A percentile compares a stretch with the other conserved stretches of the same genome.
phyloP scores from a whole-genome alignment of 1,140 invertebrate species.

The Drosophila suzukii region DNA sequence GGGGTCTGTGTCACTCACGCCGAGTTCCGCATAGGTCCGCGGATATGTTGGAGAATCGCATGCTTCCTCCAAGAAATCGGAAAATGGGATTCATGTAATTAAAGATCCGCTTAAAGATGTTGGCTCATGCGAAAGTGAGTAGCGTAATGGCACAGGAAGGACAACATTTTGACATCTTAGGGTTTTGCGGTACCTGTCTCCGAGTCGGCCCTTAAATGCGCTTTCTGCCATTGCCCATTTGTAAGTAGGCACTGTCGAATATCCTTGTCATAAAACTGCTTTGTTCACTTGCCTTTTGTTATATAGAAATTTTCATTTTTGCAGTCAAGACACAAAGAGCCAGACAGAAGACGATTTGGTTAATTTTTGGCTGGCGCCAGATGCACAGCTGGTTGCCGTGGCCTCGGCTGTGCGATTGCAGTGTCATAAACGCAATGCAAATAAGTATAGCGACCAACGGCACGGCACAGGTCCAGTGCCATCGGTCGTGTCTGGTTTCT shows the following conservation, averaged over 20 bases:
- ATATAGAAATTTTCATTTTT: constrained; percentile 35
- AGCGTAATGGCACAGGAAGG: constrained; percentile 7
- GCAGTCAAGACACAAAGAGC: constrained; percentile 48
- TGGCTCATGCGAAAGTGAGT: neutral
- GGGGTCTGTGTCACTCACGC: constrained; percentile 22
- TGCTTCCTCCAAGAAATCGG: neutral
- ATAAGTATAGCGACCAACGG: constrained; percentile 42
- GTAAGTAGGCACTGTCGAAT: constrained; percentile 14
- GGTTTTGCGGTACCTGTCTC: constrained; percentile 47
- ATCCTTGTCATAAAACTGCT: constrained; percentile 59
- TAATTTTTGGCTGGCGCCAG: constrained; percentile 78
- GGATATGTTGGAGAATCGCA: neutral
- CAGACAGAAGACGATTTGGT: constrained; percentile 60
- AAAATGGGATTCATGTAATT: neutral
- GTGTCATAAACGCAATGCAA: constrained; percentile 45
- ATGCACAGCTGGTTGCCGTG: constrained; percentile 60
- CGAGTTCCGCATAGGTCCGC: constrained; percentile 14
- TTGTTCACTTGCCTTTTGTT: constrained; percentile 56
- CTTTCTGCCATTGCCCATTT: constrained; percentile 38
- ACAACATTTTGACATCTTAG: neutral
- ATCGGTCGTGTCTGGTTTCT: constrained; percentile 21
- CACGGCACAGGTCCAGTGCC: constrained; percentile 19
- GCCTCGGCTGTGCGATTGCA: constrained; percentile 18
- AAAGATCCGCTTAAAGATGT: neutral
- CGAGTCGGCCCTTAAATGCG: constrained; percentile 19